A percentile compares a stretch with the other conserved stretches of the same genome.
These are phyloP conservation scores for Podotricha telesiphe DNA, from an alignment of 2,888 invertebrate species.

Conservation along the genomic window DNA sequence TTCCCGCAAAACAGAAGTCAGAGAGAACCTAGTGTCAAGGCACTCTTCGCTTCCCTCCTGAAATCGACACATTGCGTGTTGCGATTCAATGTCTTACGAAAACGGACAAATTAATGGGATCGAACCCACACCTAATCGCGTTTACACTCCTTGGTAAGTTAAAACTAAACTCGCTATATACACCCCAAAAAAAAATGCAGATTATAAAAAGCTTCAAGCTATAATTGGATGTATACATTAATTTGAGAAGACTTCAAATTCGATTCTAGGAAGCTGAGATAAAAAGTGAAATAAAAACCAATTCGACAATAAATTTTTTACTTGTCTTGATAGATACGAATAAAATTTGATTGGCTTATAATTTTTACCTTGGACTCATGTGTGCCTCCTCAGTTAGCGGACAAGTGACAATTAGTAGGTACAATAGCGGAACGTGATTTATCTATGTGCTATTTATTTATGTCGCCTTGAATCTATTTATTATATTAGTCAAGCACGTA, in stretches of 20 bases:
- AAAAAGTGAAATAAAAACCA: constrained; percentile 38
- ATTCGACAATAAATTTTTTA: background rate
- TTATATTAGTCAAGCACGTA: constrained; percentile 27
- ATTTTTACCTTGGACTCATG: constrained; percentile 19
- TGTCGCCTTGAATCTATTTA: constrained; percentile 39
- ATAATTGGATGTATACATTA: background rate
- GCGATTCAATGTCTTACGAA: too few species aligned
- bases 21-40: too few species aligned
- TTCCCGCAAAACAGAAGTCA: too few species aligned
- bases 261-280: background rate
- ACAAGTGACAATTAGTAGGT: constrained; percentile 40
- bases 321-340: background rate
- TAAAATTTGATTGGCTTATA: background rate
- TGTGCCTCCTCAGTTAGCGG: constrained; percentile 39
- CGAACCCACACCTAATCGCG: too few species aligned
- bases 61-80: too few species aligned
- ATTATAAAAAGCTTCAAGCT: background rate
- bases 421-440: constrained; percentile 46
- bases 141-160: too few species aligned
- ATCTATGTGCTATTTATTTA: constrained; percentile 39
- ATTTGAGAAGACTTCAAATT: background rate
- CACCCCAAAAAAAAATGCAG: background rate
- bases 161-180: background rate
- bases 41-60: too few species aligned
- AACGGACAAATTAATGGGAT: too few species aligned